Base-by-base conservation (phyloP, 2,113 vertebrate species). In the Numenius arquata region DNA sequence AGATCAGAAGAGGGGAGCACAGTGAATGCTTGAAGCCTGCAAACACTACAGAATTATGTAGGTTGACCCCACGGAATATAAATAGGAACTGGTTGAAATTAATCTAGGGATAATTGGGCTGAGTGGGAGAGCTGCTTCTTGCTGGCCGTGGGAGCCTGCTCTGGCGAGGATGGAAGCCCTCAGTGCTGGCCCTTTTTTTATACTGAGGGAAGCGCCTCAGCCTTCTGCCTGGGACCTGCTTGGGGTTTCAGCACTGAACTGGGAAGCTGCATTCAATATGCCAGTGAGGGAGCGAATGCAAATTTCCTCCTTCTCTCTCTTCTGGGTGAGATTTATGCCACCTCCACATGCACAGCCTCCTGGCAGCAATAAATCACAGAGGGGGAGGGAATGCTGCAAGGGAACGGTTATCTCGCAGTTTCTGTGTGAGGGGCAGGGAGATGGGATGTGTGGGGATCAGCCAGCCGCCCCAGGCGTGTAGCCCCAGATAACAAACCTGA, bases 241-340 rank as follows among this genome's bases (percentile, higher is more conserved):
- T 65, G 45, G 83, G 30, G 40, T 47, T 92, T 88, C 72, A 90
- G 92, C 82, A 88, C 38, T 43, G 82, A 91, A 36, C 78, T 88
- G 82, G 67, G 79, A 90, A 91, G 88, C 92, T 85, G 72, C 67
- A 91, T 81, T 95, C 90, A 88, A 34, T 84, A 90, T 81, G 65
- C 93, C 68, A 88, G 72, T 1, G 20, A 95, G 92, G 47, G 78
- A 97, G 27, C 0, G 0, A 96, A 96, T 97, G 95, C 93, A 96
- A 95, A 97, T 97, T 88, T 90, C 85, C 56, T 92, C 65, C 41
- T 91, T 94, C 58, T 78, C 32, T 95, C 78, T 95, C 89, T 96
- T 96, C 93, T 96, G 86, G 93, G 90, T 90, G 92, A 96, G 96
- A 96, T 96, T 96, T 94, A 97, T 96, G 79, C 96, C 96, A 96